Evolutionary conservation across 2,888 invertebrate species (phyloP).

Genomic region (Melinaea marsaeus): DNA sequence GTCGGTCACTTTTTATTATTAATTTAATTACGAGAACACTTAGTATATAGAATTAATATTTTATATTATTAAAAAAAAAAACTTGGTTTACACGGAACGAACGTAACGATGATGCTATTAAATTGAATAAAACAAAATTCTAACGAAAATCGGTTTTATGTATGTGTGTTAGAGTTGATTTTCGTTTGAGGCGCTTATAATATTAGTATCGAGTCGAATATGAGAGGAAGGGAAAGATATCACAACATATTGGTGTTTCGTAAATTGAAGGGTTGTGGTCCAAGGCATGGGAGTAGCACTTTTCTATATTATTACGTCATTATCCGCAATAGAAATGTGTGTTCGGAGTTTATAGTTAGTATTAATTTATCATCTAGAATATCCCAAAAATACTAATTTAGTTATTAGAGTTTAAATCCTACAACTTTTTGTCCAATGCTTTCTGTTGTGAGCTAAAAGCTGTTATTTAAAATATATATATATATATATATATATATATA

Average conservation of each 20-base stretch:
- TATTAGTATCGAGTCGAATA: conserved; percentile 25
- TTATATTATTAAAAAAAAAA: not conserved
- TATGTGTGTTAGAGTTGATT: conserved; percentile 10
- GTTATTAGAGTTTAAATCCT: too few relatives aligned
- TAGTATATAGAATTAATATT: too few relatives aligned
- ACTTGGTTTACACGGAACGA: conserved; percentile 2
- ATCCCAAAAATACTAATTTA: too few relatives aligned
- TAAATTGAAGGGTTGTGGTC: conserved; percentile 46
- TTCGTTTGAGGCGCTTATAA: conserved; percentile 10
- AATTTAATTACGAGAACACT: too few relatives aligned
- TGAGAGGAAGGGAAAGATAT: conserved; percentile 50
- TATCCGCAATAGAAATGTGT: too few relatives aligned
- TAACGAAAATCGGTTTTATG: not conserved
- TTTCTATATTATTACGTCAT: not conserved
- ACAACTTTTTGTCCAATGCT: too few relatives aligned
- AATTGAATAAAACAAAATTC: not conserved
- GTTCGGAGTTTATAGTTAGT: too few relatives aligned
- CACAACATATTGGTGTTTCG: conserved; percentile 59
- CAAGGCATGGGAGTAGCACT: conserved; percentile 32
- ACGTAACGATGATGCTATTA: not conserved
- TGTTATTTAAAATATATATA: too few relatives aligned
- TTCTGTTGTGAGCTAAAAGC: too few relatives aligned
- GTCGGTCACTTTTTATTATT: too few relatives aligned
- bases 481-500: too few relatives aligned
- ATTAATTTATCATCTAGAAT: too few relatives aligned